Evolutionary conservation across 2,113 vertebrate genomes (phyloP), one percentile per base, ranked within the genome.

Genomic region (Archilochus colubris): DNA sequence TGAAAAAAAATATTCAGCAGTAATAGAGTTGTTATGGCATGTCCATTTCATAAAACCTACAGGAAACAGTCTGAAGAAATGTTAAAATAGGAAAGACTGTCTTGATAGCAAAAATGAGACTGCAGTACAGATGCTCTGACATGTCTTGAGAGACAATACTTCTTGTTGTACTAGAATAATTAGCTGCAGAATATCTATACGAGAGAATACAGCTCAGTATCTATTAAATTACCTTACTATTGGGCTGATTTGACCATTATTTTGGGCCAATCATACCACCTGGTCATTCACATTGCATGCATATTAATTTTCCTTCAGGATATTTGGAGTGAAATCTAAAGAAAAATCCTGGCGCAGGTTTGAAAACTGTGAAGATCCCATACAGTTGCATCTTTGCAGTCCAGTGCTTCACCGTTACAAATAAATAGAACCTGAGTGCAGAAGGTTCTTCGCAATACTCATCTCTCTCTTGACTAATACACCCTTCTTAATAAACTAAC

Each of bases 1-100:
- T 94, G 68, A 91, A 94, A 94, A 94, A 94, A 94, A 97, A 95
- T 94, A 96, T 97, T 95, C 4, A 91, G 92, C 79, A 89, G 82
- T 82, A 94, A 82, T 76, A 88, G 54, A 87, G 51, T 85, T 85
- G 72, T 89, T 76, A 77, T 91, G 33, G 46, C 70, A 77, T 86
- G 79, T 84, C 54, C 67, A 62, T 94, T 96, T 25, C 94, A 91
- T 38, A 85, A 55, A 87, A 84, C 58, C n/a, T 86, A 43, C 40
- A 82, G 43, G 55, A 85, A 95, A 87, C 4, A 43, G 46, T 48
- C 44, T 76, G 74, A 94, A 84, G 74, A 93, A 62, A 76, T 11
- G 14, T 38, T n/a, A 43, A 94, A 84, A 85, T 62, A 54, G 36
- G 84, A 86, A 69, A 27, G 7, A 14, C 50, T 74, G 51, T 40